A percentile compares a stretch with the other conserved stretches of the same genome.
Conservation (phyloP, 2,888 invertebrate genomes). For the Synergus itoensis region DNA sequence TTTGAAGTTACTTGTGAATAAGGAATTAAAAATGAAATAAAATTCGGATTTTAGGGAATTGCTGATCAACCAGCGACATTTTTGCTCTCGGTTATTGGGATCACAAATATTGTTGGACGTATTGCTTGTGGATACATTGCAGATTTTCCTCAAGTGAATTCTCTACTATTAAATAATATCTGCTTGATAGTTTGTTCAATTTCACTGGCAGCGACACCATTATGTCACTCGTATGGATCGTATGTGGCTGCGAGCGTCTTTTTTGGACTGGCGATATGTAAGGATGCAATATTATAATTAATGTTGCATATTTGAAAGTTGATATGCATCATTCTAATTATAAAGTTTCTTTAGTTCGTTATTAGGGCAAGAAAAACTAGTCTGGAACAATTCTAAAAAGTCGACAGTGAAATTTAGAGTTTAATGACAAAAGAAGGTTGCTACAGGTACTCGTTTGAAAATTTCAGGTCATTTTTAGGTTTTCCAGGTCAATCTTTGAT, state of each 20-base stretch:
- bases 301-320: background rate
- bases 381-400: background rate
- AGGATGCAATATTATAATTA: constrained; percentile 77
- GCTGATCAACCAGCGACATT: constrained; percentile 86
- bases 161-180: constrained; percentile 94
- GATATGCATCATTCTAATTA: background rate
- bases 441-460: too few relatives aligned
- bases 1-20: background rate
- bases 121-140: constrained; percentile 94
- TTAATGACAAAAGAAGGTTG: background rate
- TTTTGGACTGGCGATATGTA: constrained; percentile 95
- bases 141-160: constrained; percentile 94
- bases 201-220: constrained; percentile 89
- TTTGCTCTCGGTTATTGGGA: constrained; percentile 90
- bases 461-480: too few relatives aligned
- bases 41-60: constrained; percentile 82
- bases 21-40: background rate
- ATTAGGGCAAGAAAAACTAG: background rate
- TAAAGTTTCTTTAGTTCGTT: background rate
- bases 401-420: background rate
- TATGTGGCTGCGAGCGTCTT: constrained; percentile 91
- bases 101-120: constrained; percentile 96
- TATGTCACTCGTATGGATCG: constrained; percentile 87
- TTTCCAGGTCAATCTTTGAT: too few relatives aligned
- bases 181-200: constrained; percentile 94